Conservation (phyloP, 1,140 invertebrate genomes). For the Coenobita brevimanus region DNA sequence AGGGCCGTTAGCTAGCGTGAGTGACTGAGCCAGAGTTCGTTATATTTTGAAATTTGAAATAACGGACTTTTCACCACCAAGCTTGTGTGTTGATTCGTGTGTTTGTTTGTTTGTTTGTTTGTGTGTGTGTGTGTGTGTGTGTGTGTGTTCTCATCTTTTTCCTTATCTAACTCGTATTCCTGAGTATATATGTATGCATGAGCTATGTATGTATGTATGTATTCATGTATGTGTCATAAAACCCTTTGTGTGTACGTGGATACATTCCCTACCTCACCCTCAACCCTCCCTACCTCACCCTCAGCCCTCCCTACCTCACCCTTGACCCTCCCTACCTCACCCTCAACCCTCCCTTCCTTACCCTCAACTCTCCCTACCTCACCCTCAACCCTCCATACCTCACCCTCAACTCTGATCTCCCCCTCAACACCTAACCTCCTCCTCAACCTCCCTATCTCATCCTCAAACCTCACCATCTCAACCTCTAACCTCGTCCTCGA, state of each 20-base stretch:
- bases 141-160: too few species aligned
- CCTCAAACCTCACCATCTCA: not conserved
- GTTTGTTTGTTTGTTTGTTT: not conserved
- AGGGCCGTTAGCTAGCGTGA: not conserved
- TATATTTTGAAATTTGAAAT: not conserved
- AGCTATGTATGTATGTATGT: too few species aligned
- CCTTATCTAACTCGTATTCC: too few species aligned
- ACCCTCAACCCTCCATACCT: too few species aligned
- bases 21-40: not conserved
- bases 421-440: too few species aligned
- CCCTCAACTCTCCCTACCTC: too few species aligned
- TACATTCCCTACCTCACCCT: not conserved
- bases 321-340: not conserved
- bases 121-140: conserved; percentile 11
- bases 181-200: too few species aligned
- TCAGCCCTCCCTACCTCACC: not conserved
- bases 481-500: not conserved
- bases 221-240: too few species aligned
- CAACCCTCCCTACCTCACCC: not conserved
- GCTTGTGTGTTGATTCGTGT: not conserved
- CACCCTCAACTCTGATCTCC: too few species aligned
- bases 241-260: not conserved
- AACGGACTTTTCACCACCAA: not conserved
- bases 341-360: too few species aligned
- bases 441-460: too few species aligned